Conservation (phyloP, 2,888 invertebrate species). For the Leptogaster cylindrica region DNA sequence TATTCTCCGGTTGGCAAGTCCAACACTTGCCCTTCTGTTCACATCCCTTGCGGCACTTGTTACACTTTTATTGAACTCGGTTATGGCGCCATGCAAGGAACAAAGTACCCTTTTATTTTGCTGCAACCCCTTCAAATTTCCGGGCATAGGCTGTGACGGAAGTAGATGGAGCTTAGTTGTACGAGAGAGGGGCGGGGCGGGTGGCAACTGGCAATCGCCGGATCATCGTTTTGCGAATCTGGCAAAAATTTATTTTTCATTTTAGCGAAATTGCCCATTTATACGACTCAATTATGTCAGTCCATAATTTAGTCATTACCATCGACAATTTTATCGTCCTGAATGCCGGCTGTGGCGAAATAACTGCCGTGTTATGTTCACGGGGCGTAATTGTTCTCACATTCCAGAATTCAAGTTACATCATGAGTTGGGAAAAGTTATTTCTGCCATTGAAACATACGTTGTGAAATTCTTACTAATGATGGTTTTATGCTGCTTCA, state of each 20-base stretch:
- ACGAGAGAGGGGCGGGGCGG: neutral
- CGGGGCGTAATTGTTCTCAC: conserved; percentile 6
- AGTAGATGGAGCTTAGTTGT: neutral
- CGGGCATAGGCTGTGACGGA: neutral
- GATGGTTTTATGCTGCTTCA: too few species aligned
- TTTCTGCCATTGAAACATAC: too few species aligned
- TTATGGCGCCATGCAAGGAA: conserved; percentile 3
- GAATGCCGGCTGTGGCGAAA: neutral
- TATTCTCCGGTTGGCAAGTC: too few species aligned
- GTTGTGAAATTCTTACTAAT: too few species aligned
- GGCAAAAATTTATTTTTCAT: conserved; percentile 25
- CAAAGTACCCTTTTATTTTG: neutral
- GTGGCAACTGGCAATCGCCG: neutral
- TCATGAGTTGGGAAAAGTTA: too few species aligned
- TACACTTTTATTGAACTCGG: conserved; percentile 29
- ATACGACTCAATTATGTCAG: conserved; percentile 34
- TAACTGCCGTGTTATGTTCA: conserved; percentile 1
- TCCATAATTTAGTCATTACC: conserved; percentile 34
- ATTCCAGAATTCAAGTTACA: conserved; percentile 3
- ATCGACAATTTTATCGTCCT: conserved; percentile 3
- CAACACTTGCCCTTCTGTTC: too few species aligned
- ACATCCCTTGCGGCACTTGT: neutral
- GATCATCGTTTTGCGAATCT: neutral
- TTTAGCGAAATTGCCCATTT: conserved; percentile 16
- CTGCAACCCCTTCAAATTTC: conserved; percentile 16